These are phyloP conservation scores for Drosophila pseudotalamancana DNA, from an alignment of 2,888 invertebrate genomes.

Conservation along the genomic window DNA sequence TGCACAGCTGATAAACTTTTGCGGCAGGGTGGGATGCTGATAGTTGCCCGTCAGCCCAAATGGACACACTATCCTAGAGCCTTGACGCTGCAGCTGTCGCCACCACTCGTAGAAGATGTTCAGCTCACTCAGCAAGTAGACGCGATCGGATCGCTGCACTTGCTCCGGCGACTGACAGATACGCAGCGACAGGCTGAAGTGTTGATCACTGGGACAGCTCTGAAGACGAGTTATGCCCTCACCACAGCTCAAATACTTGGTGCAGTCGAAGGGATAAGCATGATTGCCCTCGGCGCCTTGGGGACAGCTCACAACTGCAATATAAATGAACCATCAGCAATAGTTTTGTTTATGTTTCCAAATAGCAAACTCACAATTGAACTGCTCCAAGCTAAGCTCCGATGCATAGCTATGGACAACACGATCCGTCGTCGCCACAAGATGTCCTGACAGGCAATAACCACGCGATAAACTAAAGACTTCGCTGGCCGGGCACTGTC, in stretches of 20 bases:
- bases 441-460: conserved; percentile 38
- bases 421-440: conserved; percentile 48
- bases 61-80: conserved; percentile 42
- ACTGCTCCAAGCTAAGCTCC: conserved; percentile 37
- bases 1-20: conserved; percentile 87
- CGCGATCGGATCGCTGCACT: conserved; percentile 63
- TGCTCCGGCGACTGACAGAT: conserved; percentile 55
- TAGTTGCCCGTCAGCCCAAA: conserved; percentile 48
- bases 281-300: conserved; percentile 85
- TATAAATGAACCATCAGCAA: background rate
- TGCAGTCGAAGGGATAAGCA: conserved; percentile 87
- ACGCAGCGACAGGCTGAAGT: conserved; percentile 84
- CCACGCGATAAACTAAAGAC: conserved; percentile 61
- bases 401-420: conserved; percentile 9
- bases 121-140: conserved; percentile 38
- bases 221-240: conserved; percentile 86
- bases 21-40: conserved; percentile 85
- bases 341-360: too few species aligned
- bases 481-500: conserved; percentile 36
- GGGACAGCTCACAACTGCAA: conserved; percentile 83
- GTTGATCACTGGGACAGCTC: conserved; percentile 87
- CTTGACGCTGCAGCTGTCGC: conserved; percentile 18
- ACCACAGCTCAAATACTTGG: conserved; percentile 88
- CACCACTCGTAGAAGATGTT: conserved; percentile 57
- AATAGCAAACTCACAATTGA: conserved; percentile 45